phyloP scores from a whole-genome alignment of 92 coral and sea anemone genomes.

The Epizoanthus stellaris region DNA sequence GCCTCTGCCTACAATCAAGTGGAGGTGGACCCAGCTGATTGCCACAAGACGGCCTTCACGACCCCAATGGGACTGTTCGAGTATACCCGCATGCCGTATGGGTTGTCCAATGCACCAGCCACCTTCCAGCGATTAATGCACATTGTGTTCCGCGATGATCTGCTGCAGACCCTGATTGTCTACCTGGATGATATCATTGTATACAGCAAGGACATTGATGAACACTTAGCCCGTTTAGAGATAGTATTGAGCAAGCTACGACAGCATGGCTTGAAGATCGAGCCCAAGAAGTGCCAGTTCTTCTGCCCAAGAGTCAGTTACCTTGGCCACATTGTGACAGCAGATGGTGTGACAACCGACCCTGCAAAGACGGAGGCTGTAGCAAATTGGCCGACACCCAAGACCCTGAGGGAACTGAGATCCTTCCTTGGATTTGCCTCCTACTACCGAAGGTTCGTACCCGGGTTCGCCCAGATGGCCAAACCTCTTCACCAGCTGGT shows the following conservation, averaged over 20 bases:
- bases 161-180: constrained; percentile 53
- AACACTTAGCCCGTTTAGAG: constrained; percentile 34
- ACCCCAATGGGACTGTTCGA: constrained; percentile 59
- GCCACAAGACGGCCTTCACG: constrained; percentile 64
- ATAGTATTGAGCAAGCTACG: constrained; percentile 43
- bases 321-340: constrained; percentile 62
- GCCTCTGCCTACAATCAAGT: constrained; percentile 59
- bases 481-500: constrained; percentile 45
- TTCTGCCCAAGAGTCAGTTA: constrained; percentile 43
- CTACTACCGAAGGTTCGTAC: constrained; percentile 50
- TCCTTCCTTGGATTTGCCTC: constrained; percentile 53
- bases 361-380: constrained; percentile 60
- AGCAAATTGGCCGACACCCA: constrained; percentile 41
- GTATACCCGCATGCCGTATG: constrained; percentile 54
- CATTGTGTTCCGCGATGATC: constrained; percentile 37
- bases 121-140: constrained; percentile 58
- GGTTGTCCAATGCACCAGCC: constrained; percentile 42
- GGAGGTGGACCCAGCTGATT: constrained; percentile 33
- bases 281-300: constrained; percentile 53
- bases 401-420: constrained; percentile 48
- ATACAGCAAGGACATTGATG: constrained; percentile 26
- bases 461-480: constrained; percentile 48
- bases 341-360: constrained; percentile 56
- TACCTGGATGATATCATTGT: constrained; percentile 62
- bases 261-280: constrained; percentile 54